Evolutionary conservation across 2,888 invertebrate genomes (phyloP), one percentile per base, ranked within the genome.

Genomic region (Drosophila dives): DNA sequence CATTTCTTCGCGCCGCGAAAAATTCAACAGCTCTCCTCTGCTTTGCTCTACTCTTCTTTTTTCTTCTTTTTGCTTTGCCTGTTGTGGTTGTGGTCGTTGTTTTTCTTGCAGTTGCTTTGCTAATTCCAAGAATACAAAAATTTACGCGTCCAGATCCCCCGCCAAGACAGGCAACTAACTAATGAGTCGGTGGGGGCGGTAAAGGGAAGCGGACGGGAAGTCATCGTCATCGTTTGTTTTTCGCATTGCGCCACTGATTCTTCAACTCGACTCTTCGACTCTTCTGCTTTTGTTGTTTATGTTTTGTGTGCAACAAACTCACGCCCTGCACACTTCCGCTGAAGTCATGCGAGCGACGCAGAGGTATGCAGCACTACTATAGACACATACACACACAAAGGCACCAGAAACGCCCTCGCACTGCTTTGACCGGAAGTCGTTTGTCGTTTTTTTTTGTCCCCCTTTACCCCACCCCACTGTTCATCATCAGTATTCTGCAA

Each of bases 51-150:
- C 23, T 38, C 51, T 66, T 58, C 8, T 40, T 48, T 49, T 62
- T 61, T n/a, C n/a, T 12, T 62, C 42, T 53, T 55, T 59, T 64
- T 65, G 65, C 73, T 61, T 48, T 63, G 63, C 33, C 50, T 63
- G 42, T 60, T 56, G 45, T 29, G 45, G 40, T 55, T 15, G 48
- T 60, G 51, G 45, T 29, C 36, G 40, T 29, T 15, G 12, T 29
- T 63, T 49, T 53, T 67, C 54, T 48, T 71, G 55, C 50, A 72
- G 71, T 49, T 66, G 67, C 65, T 86, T 45, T 90, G 86, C 90
- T 90, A 83, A 90, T 86, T 86, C 86, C 90, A 69, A 83, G 89
- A 90, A 86, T 76, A 88, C 69, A 86, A 90, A 89, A 86, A 88
- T 78, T 90, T 90, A 88, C 83, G 81, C 89, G 78, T 78, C 74